These are phyloP conservation scores for Coleophora deauratella DNA, from an alignment of 2,888 invertebrate genomes.

Conservation along the genomic window DNA sequence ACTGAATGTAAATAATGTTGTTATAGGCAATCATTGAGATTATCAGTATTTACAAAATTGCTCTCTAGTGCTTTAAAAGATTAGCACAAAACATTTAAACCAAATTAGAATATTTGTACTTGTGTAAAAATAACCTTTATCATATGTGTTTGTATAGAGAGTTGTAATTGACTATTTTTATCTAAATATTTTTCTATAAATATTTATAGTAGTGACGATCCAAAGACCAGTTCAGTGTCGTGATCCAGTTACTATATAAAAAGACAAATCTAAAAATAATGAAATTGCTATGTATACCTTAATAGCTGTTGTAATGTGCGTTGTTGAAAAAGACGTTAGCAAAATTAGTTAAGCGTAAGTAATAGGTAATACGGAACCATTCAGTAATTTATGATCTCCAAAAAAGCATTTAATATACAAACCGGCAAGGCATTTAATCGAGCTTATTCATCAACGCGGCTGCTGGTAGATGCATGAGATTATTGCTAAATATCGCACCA, in stretches of 20 bases:
- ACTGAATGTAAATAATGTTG: slow-evolving; percentile 5
- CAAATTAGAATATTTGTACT: background rate
- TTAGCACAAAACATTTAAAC: background rate
- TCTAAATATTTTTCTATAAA: slow-evolving; percentile 60
- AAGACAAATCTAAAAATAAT: background rate
- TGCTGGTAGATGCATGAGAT: too few species aligned
- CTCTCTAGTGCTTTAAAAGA: background rate
- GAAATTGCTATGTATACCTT: background rate
- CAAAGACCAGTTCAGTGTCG: slow-evolving; percentile 16
- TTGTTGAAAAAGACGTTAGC: background rate
- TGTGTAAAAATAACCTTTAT: slow-evolving; percentile 25
- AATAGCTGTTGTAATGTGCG: background rate
- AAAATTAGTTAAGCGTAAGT: too few species aligned
- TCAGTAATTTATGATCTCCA: slow-evolving; percentile 6
- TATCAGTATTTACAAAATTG: too few species aligned
- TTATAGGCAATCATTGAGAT: background rate
- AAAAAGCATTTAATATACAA: slow-evolving; percentile 24
- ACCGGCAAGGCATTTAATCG: background rate
- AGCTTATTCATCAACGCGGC: too few species aligned
- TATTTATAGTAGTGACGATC: slow-evolving; percentile 20
- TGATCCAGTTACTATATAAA: too few species aligned
- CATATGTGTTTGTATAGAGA: slow-evolving; percentile 56
- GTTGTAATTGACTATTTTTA: slow-evolving; percentile 54
- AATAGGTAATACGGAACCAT: slow-evolving; percentile 7
- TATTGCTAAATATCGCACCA: too few species aligned